Evolutionary conservation across 2,113 vertebrate species (phyloP).

Genomic region (Dunckerocampus dactyliophorus): DNA sequence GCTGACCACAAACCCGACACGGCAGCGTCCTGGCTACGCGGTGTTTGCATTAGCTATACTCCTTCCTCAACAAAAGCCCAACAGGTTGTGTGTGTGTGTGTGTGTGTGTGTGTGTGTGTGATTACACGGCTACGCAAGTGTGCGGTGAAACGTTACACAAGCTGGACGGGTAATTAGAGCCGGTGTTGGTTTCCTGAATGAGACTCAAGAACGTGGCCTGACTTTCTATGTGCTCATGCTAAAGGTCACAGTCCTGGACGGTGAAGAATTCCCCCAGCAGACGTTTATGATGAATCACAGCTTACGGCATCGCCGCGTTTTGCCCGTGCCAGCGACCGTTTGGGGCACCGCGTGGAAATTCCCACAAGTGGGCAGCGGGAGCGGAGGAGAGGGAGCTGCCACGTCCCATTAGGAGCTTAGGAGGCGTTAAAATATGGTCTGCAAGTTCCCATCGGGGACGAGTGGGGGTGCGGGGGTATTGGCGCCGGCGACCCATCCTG

Average conservation of each 20-base stretch:
- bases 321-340: slow-evolving; percentile 17
- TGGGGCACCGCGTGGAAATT: slow-evolving; percentile 36
- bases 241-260: background rate
- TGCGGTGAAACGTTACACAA: slow-evolving; percentile 53
- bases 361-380: slow-evolving; percentile 22
- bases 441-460: slow-evolving; percentile 32
- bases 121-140: slow-evolving; percentile 7
- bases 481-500: slow-evolving; percentile 25
- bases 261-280: too few relatives aligned
- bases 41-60: slow-evolving; percentile 20
- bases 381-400: slow-evolving; percentile 23
- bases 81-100: slow-evolving; percentile 50
- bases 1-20: slow-evolving; percentile 49
- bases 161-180: slow-evolving; percentile 18
- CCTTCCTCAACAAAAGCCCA: background rate
- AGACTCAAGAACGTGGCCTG: background rate
- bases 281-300: slow-evolving; percentile 28
- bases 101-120: too few relatives aligned
- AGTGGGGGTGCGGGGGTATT: slow-evolving; percentile 2
- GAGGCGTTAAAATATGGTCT: slow-evolving; percentile 46
- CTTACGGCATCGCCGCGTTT: slow-evolving; percentile 27
- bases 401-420: slow-evolving; percentile 43
- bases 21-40: slow-evolving; percentile 36
- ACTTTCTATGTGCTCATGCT: slow-evolving; percentile 2
- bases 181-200: slow-evolving; percentile 41